These are phyloP conservation scores for Drosophila testacea DNA, from an alignment of 2,888 invertebrate genomes.

Conservation along the genomic window DNA sequence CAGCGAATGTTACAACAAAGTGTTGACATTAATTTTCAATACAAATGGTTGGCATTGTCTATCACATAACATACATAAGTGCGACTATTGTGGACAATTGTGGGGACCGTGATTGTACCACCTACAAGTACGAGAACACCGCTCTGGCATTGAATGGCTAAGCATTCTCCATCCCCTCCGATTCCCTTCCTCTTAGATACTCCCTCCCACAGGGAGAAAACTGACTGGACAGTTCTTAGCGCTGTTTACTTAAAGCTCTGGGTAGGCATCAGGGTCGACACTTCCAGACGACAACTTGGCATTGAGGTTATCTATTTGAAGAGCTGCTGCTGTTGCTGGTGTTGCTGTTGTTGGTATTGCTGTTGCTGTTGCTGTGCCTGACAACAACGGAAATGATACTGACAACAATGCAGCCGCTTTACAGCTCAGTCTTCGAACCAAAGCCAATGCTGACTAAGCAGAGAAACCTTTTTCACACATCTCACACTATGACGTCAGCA, in stretches of 20 bases:
- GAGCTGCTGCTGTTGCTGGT: constrained; percentile 33
- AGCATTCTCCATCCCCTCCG: not conserved
- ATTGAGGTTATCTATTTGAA: constrained; percentile 59
- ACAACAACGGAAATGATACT: constrained; percentile 52
- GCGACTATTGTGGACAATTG: constrained; percentile 33
- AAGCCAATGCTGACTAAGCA: constrained; percentile 42
- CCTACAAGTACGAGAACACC: constrained; percentile 24
- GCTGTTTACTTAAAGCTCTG: constrained; percentile 42
- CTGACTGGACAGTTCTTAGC: constrained; percentile 34
- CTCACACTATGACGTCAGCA: constrained; percentile 43
- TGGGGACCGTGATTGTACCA: not conserved
- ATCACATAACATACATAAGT: constrained; percentile 34
- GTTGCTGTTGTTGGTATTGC: constrained; percentile 6
- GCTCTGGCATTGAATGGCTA: constrained; percentile 42
- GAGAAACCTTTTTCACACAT: constrained; percentile 40
- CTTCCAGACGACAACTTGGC: constrained; percentile 52
- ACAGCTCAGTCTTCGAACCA: constrained; percentile 3
- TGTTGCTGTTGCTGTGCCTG: constrained; percentile 39
- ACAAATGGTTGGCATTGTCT: constrained; percentile 48
- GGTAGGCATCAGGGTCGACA: constrained; percentile 28
- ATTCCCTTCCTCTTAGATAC: not conserved
- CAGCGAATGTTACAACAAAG: constrained; percentile 15
- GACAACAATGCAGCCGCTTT: constrained; percentile 27
- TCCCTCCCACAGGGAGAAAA: not conserved
- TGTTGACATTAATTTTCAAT: constrained; percentile 30